These are phyloP conservation scores for Oryzias celebensis DNA, from an alignment of 2,113 vertebrate species.

Conservation along the genomic window DNA sequence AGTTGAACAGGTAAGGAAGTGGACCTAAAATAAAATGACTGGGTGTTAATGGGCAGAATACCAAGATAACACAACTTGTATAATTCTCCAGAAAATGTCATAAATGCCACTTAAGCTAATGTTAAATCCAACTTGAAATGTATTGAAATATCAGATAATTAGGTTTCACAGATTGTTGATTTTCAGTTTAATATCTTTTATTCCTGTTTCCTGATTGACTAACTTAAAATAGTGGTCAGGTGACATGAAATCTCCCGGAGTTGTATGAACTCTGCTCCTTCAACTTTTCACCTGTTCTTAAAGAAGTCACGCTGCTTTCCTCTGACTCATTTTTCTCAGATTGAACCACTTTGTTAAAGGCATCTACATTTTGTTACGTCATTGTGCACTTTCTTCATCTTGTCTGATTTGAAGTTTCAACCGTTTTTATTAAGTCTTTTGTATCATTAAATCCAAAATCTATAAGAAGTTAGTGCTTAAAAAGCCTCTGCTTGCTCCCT, in stretches of 20 bases:
- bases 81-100: neutral
- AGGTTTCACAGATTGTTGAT: neutral
- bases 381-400: too few relatives aligned
- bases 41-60: neutral
- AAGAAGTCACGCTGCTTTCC: neutral
- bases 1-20: neutral
- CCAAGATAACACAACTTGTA: neutral
- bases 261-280: slow-evolving; percentile 12
- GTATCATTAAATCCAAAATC: too few relatives aligned
- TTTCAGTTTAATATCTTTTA: accelerated
- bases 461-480: neutral
- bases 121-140: neutral
- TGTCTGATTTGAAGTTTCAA: too few relatives aligned
- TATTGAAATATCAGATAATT: neutral
- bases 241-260: neutral
- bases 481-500: neutral
- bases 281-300: slow-evolving; percentile 18
- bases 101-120: neutral
- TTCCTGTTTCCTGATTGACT: neutral
- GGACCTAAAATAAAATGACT: neutral
- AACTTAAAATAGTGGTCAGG: neutral
- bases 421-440: too few relatives aligned
- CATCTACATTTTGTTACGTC: neutral
- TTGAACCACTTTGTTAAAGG: neutral
- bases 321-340: slow-evolving; percentile 25